Conservation (phyloP, 2,888 invertebrate genomes). For the Calameuta pallipes region DNA sequence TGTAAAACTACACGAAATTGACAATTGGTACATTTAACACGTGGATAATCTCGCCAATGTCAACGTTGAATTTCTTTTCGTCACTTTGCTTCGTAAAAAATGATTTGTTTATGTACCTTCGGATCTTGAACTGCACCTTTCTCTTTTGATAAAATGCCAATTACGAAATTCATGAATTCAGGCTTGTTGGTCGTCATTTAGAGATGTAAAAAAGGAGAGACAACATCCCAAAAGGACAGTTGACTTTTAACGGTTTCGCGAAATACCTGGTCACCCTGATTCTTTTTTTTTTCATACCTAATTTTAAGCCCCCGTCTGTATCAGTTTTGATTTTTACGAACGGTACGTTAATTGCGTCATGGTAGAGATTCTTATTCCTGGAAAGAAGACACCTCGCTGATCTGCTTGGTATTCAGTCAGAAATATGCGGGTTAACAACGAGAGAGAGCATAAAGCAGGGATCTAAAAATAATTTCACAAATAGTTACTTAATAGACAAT, state of each 20-base stretch:
- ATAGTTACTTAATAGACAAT: no score
- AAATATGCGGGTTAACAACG: no score
- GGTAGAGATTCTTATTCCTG: not conserved
- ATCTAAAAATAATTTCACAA: no score
- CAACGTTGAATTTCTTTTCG: not conserved
- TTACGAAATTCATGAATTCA: not conserved
- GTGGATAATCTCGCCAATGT: not conserved
- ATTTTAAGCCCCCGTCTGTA: not conserved
- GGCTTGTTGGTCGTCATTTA: slow-evolving; percentile 26
- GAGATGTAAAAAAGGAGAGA: slow-evolving; percentile 1
- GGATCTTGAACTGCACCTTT: not conserved
- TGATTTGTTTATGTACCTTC: no score
- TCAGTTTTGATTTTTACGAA: not conserved
- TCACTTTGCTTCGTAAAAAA: not conserved
- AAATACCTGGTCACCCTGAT: not conserved
- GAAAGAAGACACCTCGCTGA: not conserved
- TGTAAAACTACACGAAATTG: not conserved
- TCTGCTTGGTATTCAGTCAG: no score
- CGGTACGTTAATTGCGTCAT: not conserved
- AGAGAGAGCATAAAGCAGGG: no score
- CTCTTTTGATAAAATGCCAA: not conserved
- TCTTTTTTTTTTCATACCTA: not conserved
- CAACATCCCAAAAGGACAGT: slow-evolving; percentile 24
- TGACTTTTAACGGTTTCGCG: slow-evolving; percentile 34
- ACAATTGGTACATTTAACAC: not conserved